Conservation (phyloP, 2,113 vertebrate genomes). For the Puma concolor region DNA sequence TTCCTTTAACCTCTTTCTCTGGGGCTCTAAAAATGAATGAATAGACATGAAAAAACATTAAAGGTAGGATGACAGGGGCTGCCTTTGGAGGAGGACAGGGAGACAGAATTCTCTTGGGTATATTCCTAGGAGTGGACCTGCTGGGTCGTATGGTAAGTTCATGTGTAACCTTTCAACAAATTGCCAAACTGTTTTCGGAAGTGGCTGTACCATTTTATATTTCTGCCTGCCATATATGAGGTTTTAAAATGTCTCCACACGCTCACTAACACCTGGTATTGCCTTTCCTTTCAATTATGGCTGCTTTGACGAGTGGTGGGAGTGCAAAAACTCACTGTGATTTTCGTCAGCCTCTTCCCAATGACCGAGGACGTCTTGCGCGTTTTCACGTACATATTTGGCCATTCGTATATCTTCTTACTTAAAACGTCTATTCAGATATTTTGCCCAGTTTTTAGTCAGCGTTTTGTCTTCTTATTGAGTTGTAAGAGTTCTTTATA, state of each 20-base stretch:
- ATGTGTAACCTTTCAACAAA: not conserved
- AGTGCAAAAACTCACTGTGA: not conserved
- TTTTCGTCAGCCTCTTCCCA: not conserved
- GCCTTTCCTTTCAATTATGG: not conserved
- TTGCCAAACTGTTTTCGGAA: too few relatives aligned
- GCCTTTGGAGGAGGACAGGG: not conserved
- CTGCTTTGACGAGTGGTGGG: not conserved
- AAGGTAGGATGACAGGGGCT: not conserved
- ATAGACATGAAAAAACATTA: not conserved
- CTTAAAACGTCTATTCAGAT: not conserved
- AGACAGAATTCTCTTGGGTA: not conserved
- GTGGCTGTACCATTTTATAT: not conserved
- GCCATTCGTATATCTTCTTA: too few relatives aligned
- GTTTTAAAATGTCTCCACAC: not conserved
- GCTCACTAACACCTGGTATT: not conserved
- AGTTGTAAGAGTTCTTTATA: not conserved
- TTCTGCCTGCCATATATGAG: not conserved
- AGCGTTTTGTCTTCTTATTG: not conserved
- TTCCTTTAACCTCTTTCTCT: conserved; percentile 12
- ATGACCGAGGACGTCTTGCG: not conserved
- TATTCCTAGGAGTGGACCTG: not conserved
- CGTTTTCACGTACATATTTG: not conserved
- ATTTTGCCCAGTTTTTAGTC: not conserved
- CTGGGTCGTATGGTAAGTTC: not conserved
- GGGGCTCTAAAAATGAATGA: not conserved